Base-by-base conservation (phyloP, 2,797 vertebrate genomes). In the Argya squamiceps region DNA sequence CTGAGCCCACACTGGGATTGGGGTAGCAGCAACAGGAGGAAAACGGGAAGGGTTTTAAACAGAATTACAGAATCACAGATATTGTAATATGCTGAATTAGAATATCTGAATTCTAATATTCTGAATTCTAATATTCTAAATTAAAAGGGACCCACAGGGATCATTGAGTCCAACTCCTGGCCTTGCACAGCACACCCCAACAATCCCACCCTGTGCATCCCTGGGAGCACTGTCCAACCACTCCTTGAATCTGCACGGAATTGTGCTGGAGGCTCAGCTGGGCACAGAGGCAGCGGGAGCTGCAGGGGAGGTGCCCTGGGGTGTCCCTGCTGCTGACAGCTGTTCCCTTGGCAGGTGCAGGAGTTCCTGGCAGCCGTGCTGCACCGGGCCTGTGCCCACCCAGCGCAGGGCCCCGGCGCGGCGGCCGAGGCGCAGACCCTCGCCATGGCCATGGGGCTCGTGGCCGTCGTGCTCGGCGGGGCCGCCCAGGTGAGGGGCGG, bases 381-480 rank as follows among this genome's bases (percentile, higher is more conserved):
- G 78, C 98, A 98, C 93, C 98, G 99, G 46, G 98, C 99, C 41
- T 99, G 98, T 73, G 89, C 96, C 37, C 97, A 97, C 82, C 96
- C 99, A 12, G 94, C 95, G 1, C 86, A 16, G n/a, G 96, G 96
- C 23, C 59, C 82, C 0, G 97, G 97, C 22, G 98, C 97, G 6
- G 95, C 97, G 0, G 97, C 98, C 16, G 99, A 99, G 84, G 98
- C 98, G 1, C 98, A 99, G 97, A 99, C 99, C 1, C 98, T 99
- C 39, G 98, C 99, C 96, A 98, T 99, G 99, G 98, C 98, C 52
- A 99, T 99, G 98, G 99, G 99, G 41, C 98, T 99, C 9, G 98
- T 99, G 96, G 99, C 99, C 1, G 98, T 98, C 50, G 75, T 99
- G 89, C 98, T 99, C 2, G 98, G 99, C 15, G 98, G 98, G 89